Percentiles rank a stretch among this genome's conserved stretches.
phyloP scores from a whole-genome alignment of 1,140 invertebrate genomes.

The Megalopta genalis region DNA sequence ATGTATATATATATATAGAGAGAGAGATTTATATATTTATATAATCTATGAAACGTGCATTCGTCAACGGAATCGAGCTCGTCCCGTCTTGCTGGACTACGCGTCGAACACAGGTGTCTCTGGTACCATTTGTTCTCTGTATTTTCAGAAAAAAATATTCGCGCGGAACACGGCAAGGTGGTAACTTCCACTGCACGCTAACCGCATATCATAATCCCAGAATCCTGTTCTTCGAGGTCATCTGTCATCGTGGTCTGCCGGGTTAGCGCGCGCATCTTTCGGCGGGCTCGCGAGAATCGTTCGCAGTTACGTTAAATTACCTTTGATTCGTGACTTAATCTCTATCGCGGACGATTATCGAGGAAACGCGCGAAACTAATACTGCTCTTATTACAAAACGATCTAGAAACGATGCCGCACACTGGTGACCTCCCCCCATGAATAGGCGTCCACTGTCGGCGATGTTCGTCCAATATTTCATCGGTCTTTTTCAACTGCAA shows the following conservation, averaged over 20 bases:
- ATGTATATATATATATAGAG: slow-evolving; percentile 11
- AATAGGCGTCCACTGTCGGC: too few species aligned
- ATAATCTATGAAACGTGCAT: background rate
- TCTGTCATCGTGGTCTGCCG: background rate
- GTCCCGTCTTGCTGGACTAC: background rate
- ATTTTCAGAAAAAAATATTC: slow-evolving; percentile 19
- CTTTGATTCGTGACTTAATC: slow-evolving; percentile 22
- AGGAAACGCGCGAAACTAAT: slow-evolving; percentile 63
- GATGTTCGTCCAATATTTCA: too few species aligned
- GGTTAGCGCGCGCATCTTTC: background rate
- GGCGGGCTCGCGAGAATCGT: background rate
- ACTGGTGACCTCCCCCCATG: too few species aligned
- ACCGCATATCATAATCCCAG: background rate
- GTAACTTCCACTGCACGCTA: slow-evolving; percentile 64
- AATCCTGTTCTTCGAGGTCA: too few species aligned
- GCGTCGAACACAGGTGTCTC: slow-evolving; percentile 10
- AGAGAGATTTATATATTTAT: slow-evolving; percentile 13
- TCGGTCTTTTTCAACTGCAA: too few species aligned
- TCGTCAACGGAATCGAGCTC: background rate
- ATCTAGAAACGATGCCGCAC: background rate
- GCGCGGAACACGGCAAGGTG: slow-evolving; percentile 38
- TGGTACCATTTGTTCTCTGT: too few species aligned
- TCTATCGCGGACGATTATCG: slow-evolving; percentile 14
- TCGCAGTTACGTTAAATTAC: background rate
- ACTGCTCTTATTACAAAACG: slow-evolving; percentile 66